Evolutionary conservation across 2,113 vertebrate species (phyloP).

Genomic region (Coptodon bakossiorum): DNA sequence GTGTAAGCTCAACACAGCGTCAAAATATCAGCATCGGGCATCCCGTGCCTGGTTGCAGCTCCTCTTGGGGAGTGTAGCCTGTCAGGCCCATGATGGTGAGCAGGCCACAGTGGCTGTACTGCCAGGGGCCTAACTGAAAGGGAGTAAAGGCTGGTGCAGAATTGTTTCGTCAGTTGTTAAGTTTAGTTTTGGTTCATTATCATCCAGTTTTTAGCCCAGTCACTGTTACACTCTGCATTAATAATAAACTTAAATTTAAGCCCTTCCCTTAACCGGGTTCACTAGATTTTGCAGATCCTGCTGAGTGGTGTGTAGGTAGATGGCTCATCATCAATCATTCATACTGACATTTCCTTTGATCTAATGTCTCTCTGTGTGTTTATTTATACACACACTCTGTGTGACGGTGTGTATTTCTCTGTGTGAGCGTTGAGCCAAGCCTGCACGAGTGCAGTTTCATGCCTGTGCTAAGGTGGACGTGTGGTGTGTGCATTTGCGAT

Average conservation of each 20-base stretch:
- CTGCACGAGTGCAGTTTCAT: neutral
- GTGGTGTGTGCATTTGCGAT: neutral
- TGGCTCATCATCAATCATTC: slow-evolving; percentile 54
- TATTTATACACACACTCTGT: neutral
- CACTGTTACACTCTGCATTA: neutral
- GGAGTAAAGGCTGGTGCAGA: neutral
- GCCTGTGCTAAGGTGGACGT: neutral
- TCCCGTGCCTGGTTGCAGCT: neutral
- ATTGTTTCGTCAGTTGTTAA: neutral
- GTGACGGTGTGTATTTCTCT: neutral
- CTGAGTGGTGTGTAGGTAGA: slow-evolving; percentile 13
- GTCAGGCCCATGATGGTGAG: neutral
- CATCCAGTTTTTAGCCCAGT: neutral
- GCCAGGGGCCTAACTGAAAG: neutral
- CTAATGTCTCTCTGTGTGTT: slow-evolving; percentile 1
- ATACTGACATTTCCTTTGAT: slow-evolving; percentile 56
- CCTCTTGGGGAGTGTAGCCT: neutral
- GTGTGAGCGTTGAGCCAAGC: neutral
- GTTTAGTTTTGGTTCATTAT: neutral
- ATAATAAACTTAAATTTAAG: neutral
- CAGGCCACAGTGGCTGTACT: neutral
- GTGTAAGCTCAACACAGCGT: neutral
- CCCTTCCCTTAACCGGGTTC: neutral
- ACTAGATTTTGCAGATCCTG: neutral
- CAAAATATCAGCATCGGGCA: neutral